Percentiles rank a stretch among this genome's conserved stretches.
These are phyloP conservation scores for Lasaia peninsularis DNA, from an alignment of 1,140 invertebrate species.

Conservation along the genomic window DNA sequence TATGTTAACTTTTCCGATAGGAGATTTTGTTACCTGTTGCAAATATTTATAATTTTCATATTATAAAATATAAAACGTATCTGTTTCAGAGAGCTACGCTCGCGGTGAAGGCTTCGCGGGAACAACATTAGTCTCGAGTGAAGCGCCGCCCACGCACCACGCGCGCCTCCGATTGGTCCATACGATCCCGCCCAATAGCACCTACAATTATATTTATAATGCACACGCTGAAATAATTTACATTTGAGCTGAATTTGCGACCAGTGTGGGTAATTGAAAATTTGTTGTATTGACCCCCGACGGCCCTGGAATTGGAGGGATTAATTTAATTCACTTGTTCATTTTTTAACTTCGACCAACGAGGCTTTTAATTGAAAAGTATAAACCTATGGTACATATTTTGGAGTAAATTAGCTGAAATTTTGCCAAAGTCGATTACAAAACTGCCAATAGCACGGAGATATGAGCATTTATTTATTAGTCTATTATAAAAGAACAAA, in stretches of 20 bases:
- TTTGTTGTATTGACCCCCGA: constrained; percentile 71
- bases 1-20: too few relatives aligned
- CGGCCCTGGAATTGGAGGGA: constrained; percentile 46
- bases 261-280: constrained; percentile 73
- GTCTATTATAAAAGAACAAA: too few relatives aligned
- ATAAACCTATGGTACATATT: background rate
- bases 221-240: constrained; percentile 74
- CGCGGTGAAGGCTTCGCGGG: constrained; percentile 59
- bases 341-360: constrained; percentile 27
- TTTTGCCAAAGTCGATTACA: too few relatives aligned
- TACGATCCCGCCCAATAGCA: constrained; percentile 53
- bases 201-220: constrained; percentile 77
- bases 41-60: too few relatives aligned
- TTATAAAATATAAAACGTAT: background rate
- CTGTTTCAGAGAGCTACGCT: constrained; percentile 27
- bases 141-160: constrained; percentile 50
- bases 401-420: too few relatives aligned
- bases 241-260: constrained; percentile 75
- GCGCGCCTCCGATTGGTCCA: constrained; percentile 48
- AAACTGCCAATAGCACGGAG: too few relatives aligned
- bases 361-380: background rate
- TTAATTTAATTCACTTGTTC: constrained; percentile 49
- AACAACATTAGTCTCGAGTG: constrained; percentile 63
- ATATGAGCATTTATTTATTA: too few relatives aligned
- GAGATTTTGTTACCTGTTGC: too few relatives aligned